Evolutionary conservation across 2,113 vertebrate species (phyloP).

Genomic region (Alethe castanea): DNA sequence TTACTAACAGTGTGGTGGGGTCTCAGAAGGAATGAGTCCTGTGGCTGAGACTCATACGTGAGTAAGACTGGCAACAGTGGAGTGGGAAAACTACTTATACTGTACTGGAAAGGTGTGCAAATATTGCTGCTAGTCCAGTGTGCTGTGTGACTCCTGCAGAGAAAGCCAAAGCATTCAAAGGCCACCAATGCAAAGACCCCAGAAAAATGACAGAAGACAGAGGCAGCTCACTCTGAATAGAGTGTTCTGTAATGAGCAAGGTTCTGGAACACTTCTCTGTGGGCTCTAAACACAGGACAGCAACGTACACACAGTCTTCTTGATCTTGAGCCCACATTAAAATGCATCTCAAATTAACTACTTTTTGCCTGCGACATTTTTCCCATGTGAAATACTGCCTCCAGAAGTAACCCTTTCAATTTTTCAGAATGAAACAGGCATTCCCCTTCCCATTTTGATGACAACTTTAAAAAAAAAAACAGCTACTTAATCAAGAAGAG

Average conservation of each 20-base stretch:
- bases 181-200: neutral
- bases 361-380: neutral
- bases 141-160: neutral
- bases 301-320: neutral
- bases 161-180: neutral
- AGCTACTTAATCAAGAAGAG: neutral
- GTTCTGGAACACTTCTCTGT: neutral
- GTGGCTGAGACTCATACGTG: accelerated
- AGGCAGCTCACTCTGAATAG: neutral
- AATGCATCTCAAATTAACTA: neutral
- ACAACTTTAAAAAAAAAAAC: neutral
- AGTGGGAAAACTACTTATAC: neutral
- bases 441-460: neutral
- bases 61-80: neutral
- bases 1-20: neutral
- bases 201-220: neutral
- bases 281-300: neutral
- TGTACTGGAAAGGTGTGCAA: neutral
- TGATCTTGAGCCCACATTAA: neutral
- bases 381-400: neutral
- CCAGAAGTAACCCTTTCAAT: neutral
- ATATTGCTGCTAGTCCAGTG: neutral
- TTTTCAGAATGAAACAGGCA: neutral
- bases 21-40: neutral
- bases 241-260: neutral